Percentiles rank a stretch among this genome's conserved stretches.
Evolutionary conservation across 2,797 vertebrate species (phyloP).

Genomic region (Melanotaenia pygmaea): DNA sequence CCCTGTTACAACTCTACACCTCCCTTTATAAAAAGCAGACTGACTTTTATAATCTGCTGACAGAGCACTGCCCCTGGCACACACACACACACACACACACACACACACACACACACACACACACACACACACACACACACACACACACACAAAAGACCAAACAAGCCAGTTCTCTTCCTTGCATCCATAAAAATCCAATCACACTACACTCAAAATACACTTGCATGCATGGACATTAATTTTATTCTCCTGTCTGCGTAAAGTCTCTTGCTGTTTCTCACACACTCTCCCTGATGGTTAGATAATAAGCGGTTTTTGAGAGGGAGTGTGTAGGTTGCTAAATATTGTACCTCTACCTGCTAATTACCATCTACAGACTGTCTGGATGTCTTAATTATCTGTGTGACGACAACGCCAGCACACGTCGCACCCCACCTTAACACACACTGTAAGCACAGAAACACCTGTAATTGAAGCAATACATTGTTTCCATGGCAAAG

Average conservation of each 20-base stretch:
- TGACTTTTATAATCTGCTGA: conserved; percentile 62
- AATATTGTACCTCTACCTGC: conserved; percentile 64
- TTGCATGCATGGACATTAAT: not conserved
- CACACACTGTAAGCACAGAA: conserved; percentile 22
- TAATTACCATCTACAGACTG: conserved; percentile 67
- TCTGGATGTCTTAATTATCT: conserved; percentile 56
- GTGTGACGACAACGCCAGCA: conserved; percentile 28
- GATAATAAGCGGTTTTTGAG: conserved; percentile 76
- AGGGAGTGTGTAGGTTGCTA: conserved; percentile 62
- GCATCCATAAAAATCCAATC: conserved; percentile 21
- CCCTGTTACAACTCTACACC: conserved; percentile 75
- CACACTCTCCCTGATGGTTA: conserved; percentile 30
- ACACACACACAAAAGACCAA: conserved; percentile 5
- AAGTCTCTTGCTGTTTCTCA: not conserved
- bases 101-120: conserved; percentile 6
- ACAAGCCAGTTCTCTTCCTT: conserved; percentile 5
- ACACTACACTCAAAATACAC: conserved; percentile 12
- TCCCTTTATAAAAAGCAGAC: conserved; percentile 72
- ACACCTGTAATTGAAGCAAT: conserved; percentile 45
- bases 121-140: conserved; percentile 1
- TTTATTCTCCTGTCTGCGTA: conserved; percentile 4
- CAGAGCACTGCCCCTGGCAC: conserved; percentile 45
- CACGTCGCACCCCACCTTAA: conserved; percentile 6
- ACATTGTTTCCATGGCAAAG: conserved; percentile 64
- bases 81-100: conserved; percentile 16